A percentile compares a stretch with the other conserved stretches of the same genome.
These are phyloP conservation scores for Mercenaria mercenaria DNA, from an alignment of 1,140 invertebrate genomes.

Conservation along the genomic window DNA sequence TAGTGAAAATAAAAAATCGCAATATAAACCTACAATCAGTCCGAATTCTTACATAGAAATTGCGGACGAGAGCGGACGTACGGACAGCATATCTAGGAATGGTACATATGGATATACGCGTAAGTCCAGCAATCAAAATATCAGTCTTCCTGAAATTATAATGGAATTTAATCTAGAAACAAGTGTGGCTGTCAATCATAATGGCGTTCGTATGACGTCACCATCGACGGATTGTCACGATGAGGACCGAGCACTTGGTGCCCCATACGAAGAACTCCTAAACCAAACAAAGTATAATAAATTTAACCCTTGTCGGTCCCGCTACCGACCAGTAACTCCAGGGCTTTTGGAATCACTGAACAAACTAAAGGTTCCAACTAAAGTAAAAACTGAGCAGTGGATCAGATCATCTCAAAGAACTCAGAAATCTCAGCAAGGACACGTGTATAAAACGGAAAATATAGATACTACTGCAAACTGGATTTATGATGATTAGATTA, in stretches of 20 bases:
- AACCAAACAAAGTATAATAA: slow-evolving; percentile 7
- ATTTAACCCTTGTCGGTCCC: slow-evolving; percentile 32
- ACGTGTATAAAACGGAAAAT: slow-evolving; percentile 21
- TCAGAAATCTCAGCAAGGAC: neutral
- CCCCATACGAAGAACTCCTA: slow-evolving; percentile 58
- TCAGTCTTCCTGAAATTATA: slow-evolving; percentile 58
- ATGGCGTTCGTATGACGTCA: neutral
- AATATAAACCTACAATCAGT: neutral
- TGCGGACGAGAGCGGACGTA: neutral
- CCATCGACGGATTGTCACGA: slow-evolving; percentile 12
- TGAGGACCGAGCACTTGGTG: slow-evolving; percentile 39
- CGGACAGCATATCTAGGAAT: neutral
- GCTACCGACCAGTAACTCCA: slow-evolving; percentile 55
- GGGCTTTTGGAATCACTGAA: slow-evolving; percentile 56
- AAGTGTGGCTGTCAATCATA: neutral
- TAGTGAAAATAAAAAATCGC: neutral
- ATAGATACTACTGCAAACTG: slow-evolving; percentile 28
- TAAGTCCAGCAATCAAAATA: neutral
- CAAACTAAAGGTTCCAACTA: slow-evolving; percentile 34
- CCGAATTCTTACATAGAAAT: neutral
- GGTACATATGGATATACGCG: neutral
- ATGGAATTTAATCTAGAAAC: slow-evolving; percentile 60
- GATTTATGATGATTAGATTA: slow-evolving; percentile 45
- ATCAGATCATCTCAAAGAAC: slow-evolving; percentile 35
- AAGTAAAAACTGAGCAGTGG: slow-evolving; percentile 63